Evolutionary conservation across 2,888 invertebrate species (phyloP), one percentile per base, ranked within the genome.

Genomic region (Diogma glabrata): DNA sequence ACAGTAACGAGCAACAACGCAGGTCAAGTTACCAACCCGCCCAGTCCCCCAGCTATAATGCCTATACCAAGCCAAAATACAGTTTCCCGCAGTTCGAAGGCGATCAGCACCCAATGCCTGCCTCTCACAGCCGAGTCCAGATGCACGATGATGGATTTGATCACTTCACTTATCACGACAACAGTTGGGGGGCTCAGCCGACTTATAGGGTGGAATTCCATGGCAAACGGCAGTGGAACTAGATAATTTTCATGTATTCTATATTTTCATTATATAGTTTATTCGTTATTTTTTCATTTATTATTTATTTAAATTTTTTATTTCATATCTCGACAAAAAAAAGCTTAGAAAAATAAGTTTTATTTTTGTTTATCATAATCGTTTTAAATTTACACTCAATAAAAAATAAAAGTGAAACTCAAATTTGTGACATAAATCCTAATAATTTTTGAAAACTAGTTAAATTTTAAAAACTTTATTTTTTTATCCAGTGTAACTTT

Each of bases 121-220:
- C 43, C 43, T 43, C 43, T 43, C 43, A 43, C 43, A 43, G 43
- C 43, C 12, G 43, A 43, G 43, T 43, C 43, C 20, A 43, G 43
- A 43, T 43, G 43, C 43, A 43, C 43, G 43, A 43, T 43, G 23
- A 43, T 43, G 43, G 43, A 43, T 43, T 43, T 43, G 43, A 43
- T 43, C 43, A 43, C 22, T 43, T 43, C 43, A 43, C 43, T 43
- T 43, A 43, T 43, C 43, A 43, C 23, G 43, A 43, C 43, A 20
- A 43, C 43, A 20, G 43, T 43, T 22, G 20, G 22, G 43, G 43
- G 43, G 43, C 43, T 43, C 43, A 43, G 43, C 43, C 43, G 43
- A 22, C 43, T 43, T 43, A 43, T 43, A 20, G 43, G 43, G 22
- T 43, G 22, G 43, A 43, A 43, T 43, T 22, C 43, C 43, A 43